Base-by-base conservation (phyloP, 2,113 vertebrate species). In the Sitta europaea region DNA sequence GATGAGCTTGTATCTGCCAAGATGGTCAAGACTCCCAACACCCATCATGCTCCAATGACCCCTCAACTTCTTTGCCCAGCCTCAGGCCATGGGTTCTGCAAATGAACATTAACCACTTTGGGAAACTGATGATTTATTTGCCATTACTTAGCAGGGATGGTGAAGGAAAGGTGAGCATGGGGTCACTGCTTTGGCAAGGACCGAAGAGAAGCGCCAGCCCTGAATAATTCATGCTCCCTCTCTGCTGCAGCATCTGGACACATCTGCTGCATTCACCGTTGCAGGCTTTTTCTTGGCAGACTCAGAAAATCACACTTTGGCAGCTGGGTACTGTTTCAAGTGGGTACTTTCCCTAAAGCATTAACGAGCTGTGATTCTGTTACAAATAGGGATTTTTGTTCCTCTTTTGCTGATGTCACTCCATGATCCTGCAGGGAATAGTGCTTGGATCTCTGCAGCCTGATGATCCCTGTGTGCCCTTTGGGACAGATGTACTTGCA, bases 161-260 rank as follows among this genome's bases (percentile, higher is more conserved):
- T 15, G 55, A 92, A 86, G 17, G 61, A 88, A 88, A 88, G 82
- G 74, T 63, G 75, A 88, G 59, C 3, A 8, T 54, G 51, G 79
- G 72, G 62, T 82, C 54, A 78, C 3, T 0, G 4, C 65, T 89
- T 83, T 0, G 0, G 43, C 2, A 4, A 93, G 13, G 42, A 67
- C 47, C 13, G 10, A 78, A 86, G 81, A 0, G 0, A 90, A 95
- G 82, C 33, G n/a, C 40, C 36, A 87, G n/a, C 38, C 50, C 63
- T 93, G 95, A 97, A 98, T 98, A 97, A 98, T 97, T 97, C 83
- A 92, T 68, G 21, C 15, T 90, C 67, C 33, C n/a, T 85, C 53
- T 82, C 74, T 94, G 72, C 74, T 68, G 58, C 89, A 71, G 78
- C 90, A 94, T 88, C 91, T 92, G 93, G 96, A 88, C 75, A 84